Evolutionary conservation across 1,140 invertebrate species (phyloP).

Genomic region (Scaptomyza hsui): DNA sequence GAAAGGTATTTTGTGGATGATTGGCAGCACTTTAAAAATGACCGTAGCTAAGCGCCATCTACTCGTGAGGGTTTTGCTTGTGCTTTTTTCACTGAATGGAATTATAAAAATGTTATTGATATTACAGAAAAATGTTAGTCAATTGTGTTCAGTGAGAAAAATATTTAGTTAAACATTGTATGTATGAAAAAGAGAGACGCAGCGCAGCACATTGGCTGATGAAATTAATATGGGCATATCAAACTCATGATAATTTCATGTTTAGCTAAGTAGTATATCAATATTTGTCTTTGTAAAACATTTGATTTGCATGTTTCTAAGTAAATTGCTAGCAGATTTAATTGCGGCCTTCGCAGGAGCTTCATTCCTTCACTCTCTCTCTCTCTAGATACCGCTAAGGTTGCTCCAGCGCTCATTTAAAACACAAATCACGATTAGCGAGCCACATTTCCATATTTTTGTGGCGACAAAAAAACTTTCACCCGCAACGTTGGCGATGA

Average conservation of each 20-base stretch:
- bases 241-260: no score
- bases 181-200: no score
- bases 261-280: no score
- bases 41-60: background rate
- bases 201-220: no score
- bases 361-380: background rate
- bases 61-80: background rate
- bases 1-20: background rate
- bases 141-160: no score
- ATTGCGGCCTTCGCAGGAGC: background rate
- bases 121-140: no score
- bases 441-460: conserved; percentile 48
- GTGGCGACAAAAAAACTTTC: conserved; percentile 21
- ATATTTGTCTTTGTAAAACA: background rate
- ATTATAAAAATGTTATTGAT: no score
- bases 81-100: background rate
- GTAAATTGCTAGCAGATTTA: background rate
- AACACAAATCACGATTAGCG: conserved; percentile 74
- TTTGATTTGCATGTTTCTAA: background rate
- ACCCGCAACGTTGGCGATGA: conserved; percentile 20
- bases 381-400: no score
- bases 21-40: conserved; percentile 12
- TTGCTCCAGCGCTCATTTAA: conserved; percentile 46
- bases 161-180: no score
- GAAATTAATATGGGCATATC: no score